Evolutionary conservation across 2,113 vertebrate species (phyloP), one percentile per base, ranked within the genome.

Genomic region (Nothoprocta pentlandii): DNA sequence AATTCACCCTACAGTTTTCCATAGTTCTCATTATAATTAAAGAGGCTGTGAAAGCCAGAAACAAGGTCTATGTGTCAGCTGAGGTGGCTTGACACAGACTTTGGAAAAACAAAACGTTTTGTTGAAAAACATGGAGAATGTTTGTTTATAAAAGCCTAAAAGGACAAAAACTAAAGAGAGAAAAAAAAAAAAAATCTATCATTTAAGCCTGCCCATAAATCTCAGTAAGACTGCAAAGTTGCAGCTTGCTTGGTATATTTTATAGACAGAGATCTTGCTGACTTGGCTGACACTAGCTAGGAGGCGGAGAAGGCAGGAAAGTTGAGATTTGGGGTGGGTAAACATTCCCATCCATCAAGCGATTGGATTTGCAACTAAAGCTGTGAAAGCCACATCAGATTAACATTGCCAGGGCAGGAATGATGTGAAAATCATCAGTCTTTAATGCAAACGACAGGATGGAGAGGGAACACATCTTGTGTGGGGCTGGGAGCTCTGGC

Each of bases 261-360:
- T 95, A 93, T 87, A 89, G 97, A 93, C 94, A 88, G 89, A 95
- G 90, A 93, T 94, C 69, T 92, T 95, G 96, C 91, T 95, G 93
- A 94, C 81, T 84, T 90, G 92, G 91, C 89, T 96, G 67, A 49
- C 89, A 75, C 56, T 79, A 76, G 91, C 74, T 68, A 95, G 94
- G 89, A 97, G 94, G 89, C 32, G 36, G 94, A 75, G 81, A 78
- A 87, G 89, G 70, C 76, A 82, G 74, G 34, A 91, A 93, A 80
- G 71, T 85, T 87, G 86, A 95, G 89, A 94, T 93, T 96, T 97
- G 84, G 92, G 93, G 92, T 94, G 80, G 92, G 92, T 96, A 96
- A 97, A 96, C 88, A 89, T 78, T 83, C 80, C 84, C 92, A 88
- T 92, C 77, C 81, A 92, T 96, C 90, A 95, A 67, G n/a, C 0